Evolutionary conservation across 1,140 invertebrate genomes (phyloP).

Genomic region (Heterodera schachtii): DNA sequence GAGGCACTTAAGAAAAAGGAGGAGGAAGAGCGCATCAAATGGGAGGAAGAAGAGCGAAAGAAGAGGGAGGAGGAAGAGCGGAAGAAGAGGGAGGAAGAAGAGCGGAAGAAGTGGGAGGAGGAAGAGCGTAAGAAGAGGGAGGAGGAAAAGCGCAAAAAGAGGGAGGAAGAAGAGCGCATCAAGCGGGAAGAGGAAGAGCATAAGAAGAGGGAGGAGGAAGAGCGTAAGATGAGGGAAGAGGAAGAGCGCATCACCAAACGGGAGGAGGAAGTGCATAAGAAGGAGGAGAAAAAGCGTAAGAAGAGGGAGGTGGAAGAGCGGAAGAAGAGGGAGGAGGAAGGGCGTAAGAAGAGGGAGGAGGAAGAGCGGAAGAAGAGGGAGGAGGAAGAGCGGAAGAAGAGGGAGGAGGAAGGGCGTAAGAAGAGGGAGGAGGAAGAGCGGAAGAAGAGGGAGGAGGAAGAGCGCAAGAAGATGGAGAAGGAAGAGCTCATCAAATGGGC

Average conservation of each 20-base stretch:
- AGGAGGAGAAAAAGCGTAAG: neutral
- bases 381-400: too few relatives aligned
- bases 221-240: neutral
- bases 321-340: too few relatives aligned
- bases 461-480: neutral
- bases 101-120: neutral
- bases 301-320: neutral
- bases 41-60: neutral
- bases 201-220: neutral
- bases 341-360: too few relatives aligned
- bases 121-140: neutral
- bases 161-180: neutral
- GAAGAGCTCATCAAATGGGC: too few relatives aligned
- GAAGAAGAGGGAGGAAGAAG: neutral
- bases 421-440: too few relatives aligned
- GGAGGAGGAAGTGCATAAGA: neutral
- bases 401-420: too few relatives aligned
- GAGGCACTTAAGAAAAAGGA: neutral
- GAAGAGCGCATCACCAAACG: neutral
- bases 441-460: neutral
- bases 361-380: too few relatives aligned
- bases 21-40: neutral
- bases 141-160: neutral
- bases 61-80: neutral
- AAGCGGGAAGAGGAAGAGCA: neutral